Conservation (phyloP, 1,140 invertebrate genomes). For the Elymnias hypermnestra region DNA sequence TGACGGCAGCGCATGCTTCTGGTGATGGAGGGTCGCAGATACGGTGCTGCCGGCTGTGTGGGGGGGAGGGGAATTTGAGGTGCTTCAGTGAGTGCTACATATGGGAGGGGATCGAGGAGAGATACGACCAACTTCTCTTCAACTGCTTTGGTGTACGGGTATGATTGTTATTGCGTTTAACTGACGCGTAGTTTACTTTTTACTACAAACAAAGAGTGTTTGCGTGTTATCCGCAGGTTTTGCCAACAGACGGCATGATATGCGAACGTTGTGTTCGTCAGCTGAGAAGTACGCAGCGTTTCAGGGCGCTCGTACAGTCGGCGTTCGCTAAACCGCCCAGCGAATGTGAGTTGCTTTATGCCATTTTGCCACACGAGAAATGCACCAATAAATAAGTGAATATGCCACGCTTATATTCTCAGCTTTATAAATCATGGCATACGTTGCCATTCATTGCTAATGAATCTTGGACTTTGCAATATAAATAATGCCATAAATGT, state of each 20-base stretch:
- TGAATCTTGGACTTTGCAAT: too few species aligned
- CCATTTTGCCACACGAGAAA: too few species aligned
- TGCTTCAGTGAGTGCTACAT: conserved; percentile 34
- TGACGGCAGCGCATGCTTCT: conserved; percentile 32
- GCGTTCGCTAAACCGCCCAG: conserved; percentile 37
- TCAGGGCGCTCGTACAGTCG: conserved; percentile 32
- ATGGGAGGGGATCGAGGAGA: conserved; percentile 38
- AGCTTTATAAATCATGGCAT: too few species aligned
- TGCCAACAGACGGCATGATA: conserved; percentile 33
- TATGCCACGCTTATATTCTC: too few species aligned
- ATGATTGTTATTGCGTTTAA: too few species aligned
- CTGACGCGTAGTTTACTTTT: background rate
- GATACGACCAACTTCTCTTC: conserved; percentile 38
- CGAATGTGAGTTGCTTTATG: conserved; percentile 28
- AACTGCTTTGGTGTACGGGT: conserved; percentile 45
- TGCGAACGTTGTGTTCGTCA: conserved; percentile 41
- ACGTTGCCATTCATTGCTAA: too few species aligned
- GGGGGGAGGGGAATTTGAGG: conserved; percentile 26
- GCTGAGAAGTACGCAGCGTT: conserved; percentile 33
- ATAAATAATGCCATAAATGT: too few species aligned
- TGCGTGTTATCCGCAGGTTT: conserved; percentile 28
- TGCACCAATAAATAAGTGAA: too few species aligned
- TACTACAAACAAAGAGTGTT: background rate
- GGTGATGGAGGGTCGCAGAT: conserved; percentile 27
- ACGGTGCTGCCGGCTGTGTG: conserved; percentile 37